Percentiles rank a stretch among this genome's conserved stretches.
phyloP scores from a whole-genome alignment of 2,797 vertebrate genomes.

The Chelon auratus region DNA sequence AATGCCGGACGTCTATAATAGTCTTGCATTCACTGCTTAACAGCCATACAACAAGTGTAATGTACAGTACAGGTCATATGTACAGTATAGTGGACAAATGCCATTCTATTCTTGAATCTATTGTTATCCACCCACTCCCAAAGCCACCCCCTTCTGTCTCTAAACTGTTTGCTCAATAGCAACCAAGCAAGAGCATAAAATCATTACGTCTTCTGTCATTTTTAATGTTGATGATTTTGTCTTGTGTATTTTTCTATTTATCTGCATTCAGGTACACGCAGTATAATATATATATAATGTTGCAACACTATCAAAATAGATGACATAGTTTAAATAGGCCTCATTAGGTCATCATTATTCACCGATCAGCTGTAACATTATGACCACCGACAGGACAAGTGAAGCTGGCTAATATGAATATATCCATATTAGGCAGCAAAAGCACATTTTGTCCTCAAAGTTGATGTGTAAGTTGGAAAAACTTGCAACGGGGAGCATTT shows the following conservation, averaged over 20 bases:
- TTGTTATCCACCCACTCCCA: conserved; percentile 50
- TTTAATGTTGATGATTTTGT: conserved; percentile 45
- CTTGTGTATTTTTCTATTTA: neutral
- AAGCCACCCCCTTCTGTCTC: conserved; percentile 67
- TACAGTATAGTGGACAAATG: conserved; percentile 82
- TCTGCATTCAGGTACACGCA: neutral
- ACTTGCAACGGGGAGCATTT: no score
- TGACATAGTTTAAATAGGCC: neutral
- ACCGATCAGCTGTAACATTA: no score
- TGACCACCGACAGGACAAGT: no score
- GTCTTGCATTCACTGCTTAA: conserved; percentile 76
- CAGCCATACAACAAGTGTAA: conserved; percentile 78
- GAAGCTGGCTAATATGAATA: no score
- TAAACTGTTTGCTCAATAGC: conserved; percentile 89
- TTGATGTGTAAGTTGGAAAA: no score
- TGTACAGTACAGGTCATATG: conserved; percentile 77
- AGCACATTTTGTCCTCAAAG: no score
- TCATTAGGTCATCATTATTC: neutral
- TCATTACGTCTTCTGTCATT: conserved; percentile 67
- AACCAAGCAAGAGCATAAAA: conserved; percentile 83
- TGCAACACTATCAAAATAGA: neutral
- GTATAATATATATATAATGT: no score
- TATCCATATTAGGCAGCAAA: no score
- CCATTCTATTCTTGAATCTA: conserved; percentile 69
- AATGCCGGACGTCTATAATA: conserved; percentile 73